Evolutionary conservation across 1,140 invertebrate species (phyloP).

Genomic region (Camponotus vicinus): DNA sequence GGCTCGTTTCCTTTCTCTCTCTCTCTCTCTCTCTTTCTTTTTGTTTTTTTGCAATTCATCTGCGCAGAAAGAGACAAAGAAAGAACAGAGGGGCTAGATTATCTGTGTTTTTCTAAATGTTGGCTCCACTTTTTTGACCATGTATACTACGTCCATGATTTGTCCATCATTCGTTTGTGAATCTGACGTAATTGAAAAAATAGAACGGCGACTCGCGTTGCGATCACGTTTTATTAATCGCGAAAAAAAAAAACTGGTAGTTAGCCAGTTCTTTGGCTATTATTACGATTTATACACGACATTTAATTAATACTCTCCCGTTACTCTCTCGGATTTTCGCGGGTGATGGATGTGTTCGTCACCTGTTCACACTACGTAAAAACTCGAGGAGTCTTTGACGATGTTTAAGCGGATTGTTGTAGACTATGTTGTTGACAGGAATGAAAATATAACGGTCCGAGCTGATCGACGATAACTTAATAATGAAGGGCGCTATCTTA

Average conservation of each 20-base stretch:
- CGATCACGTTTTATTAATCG: constrained; percentile 43
- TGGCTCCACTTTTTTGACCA: too few relatives aligned
- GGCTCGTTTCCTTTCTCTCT: too few relatives aligned
- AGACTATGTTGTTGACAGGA: constrained; percentile 82
- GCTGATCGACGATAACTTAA: constrained; percentile 81
- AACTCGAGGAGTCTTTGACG: constrained; percentile 57
- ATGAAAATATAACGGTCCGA: constrained; percentile 78
- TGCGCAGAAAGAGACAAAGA: too few relatives aligned
- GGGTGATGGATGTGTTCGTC: constrained; percentile 11
- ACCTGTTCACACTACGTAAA: constrained; percentile 57
- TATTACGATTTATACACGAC: constrained; percentile 17
- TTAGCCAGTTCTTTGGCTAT: constrained; percentile 11
- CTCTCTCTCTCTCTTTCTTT: too few relatives aligned
- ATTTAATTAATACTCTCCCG: constrained; percentile 35
- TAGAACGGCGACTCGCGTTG: constrained; percentile 25
- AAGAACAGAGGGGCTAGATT: too few relatives aligned
- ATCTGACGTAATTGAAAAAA: neutral
- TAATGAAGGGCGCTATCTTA: constrained; percentile 85
- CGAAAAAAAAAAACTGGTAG: neutral
- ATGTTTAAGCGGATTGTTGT: constrained; percentile 82
- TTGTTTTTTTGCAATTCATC: too few relatives aligned
- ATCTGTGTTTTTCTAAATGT: too few relatives aligned
- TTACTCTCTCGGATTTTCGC: constrained; percentile 10
- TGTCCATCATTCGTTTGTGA: neutral
- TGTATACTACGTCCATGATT: too few relatives aligned